phyloP scores from a whole-genome alignment of 2,888 invertebrate genomes.

The Lycia hirtaria region DNA sequence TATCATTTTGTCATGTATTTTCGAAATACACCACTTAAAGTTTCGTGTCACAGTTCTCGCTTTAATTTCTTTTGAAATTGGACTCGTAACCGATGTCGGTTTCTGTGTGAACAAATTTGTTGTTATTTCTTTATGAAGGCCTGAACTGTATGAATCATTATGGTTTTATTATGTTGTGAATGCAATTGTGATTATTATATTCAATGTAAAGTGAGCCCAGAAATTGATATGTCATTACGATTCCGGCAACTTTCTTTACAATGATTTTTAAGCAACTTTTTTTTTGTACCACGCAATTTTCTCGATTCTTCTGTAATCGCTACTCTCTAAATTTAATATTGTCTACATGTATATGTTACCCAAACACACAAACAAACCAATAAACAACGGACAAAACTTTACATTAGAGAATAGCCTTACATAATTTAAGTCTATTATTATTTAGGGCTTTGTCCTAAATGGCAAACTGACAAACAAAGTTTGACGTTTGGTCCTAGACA shows the following conservation, averaged over 20 bases:
- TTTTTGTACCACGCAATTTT: not conserved
- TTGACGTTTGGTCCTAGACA: too few species aligned
- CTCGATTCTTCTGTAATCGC: not conserved
- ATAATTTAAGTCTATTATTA: not conserved
- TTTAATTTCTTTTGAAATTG: constrained; percentile 35
- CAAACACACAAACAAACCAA: not conserved
- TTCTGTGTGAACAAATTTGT: constrained; percentile 15
- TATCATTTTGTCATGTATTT: constrained; percentile 37
- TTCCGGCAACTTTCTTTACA: not conserved
- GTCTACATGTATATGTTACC: not conserved
- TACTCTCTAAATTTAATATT: not conserved
- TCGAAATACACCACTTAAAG: constrained; percentile 33
- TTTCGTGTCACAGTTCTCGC: constrained; percentile 30
- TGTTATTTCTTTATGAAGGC: constrained; percentile 4
- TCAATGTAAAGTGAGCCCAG: not conserved
- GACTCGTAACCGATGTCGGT: constrained; percentile 32
- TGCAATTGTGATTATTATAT: constrained; percentile 3
- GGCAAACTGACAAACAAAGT: too few species aligned
- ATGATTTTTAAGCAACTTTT: not conserved
- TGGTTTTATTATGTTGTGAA: constrained; percentile 7
- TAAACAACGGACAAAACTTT: too few species aligned
- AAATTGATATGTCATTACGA: not conserved
- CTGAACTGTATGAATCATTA: constrained; percentile 15
- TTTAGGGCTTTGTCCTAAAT: not conserved
- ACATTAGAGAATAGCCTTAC: not conserved